Conservation (phyloP, 1,140 invertebrate species). For the Tenebrio molitor region DNA sequence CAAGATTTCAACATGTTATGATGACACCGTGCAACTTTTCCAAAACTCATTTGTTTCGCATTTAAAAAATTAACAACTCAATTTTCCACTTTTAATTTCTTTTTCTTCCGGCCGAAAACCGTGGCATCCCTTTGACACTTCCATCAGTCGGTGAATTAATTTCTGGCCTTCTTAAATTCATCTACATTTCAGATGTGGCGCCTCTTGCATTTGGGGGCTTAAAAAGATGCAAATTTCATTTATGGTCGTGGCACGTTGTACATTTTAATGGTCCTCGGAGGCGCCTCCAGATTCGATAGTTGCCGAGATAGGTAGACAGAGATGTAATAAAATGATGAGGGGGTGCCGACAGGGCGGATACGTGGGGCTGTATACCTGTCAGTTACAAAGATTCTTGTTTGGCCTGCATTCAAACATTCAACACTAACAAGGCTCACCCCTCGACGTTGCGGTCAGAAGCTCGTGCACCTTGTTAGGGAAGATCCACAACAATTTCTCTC, state of each 20-base stretch:
- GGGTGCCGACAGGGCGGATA: conserved; percentile 44
- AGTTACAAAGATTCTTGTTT: conserved; percentile 43
- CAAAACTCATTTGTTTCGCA: neutral
- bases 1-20: too few relatives aligned
- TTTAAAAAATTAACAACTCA: neutral
- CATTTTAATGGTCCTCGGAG: conserved; percentile 14
- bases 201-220: neutral
- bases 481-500: conserved; percentile 28
- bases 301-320: conserved; percentile 26
- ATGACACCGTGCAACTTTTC: too few relatives aligned
- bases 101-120: neutral
- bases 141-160: conserved; percentile 18
- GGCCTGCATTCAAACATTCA: conserved; percentile 26
- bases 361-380: conserved; percentile 44
- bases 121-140: neutral
- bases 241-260: conserved; percentile 8
- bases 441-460: conserved; percentile 26
- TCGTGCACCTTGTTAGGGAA: conserved; percentile 41
- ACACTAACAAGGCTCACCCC: conserved; percentile 45
- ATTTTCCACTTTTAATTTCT: neutral
- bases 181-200: conserved; percentile 1
- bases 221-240: conserved; percentile 33
- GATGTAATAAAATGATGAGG: conserved; percentile 45
- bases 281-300: conserved; percentile 13
- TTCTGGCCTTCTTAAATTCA: neutral